Conservation (phyloP, 2,113 vertebrate species). For the Tragelaphus buxtoni region DNA sequence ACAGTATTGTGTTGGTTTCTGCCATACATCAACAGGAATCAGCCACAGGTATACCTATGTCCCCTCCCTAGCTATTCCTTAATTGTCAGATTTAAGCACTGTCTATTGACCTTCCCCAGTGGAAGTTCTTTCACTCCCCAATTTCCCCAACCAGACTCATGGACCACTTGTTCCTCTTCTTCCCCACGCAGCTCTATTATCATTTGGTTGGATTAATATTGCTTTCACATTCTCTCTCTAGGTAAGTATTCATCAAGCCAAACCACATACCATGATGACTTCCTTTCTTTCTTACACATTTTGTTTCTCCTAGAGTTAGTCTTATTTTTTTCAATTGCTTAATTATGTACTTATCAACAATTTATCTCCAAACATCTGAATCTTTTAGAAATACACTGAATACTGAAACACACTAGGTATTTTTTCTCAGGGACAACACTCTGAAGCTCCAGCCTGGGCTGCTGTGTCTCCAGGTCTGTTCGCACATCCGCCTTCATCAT, state of each 20-base stretch:
- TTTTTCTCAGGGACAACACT: background rate
- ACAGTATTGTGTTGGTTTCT: background rate
- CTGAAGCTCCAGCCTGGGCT: background rate
- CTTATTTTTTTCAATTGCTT: slow-evolving; percentile 2
- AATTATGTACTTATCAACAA: slow-evolving; percentile 15
- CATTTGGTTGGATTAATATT: background rate
- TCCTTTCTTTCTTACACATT: background rate
- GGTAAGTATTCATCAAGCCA: background rate
- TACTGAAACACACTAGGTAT: background rate
- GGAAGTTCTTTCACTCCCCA: background rate
- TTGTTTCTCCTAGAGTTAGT: slow-evolving; percentile 8
- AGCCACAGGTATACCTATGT: background rate
- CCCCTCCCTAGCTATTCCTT: background rate
- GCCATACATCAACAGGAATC: background rate
- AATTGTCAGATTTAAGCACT: background rate
- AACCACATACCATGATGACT: background rate
- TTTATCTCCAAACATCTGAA: background rate
- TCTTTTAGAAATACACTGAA: background rate
- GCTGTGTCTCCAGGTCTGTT: background rate
- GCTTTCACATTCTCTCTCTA: background rate
- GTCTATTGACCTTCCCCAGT: background rate
- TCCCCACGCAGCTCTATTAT: background rate
- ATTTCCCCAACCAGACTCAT: background rate
- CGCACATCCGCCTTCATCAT: rapidly evolving
- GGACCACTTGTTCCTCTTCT: background rate